phyloP scores from a whole-genome alignment of 2,113 vertebrate species.

The Gymnorhina tibicen region DNA sequence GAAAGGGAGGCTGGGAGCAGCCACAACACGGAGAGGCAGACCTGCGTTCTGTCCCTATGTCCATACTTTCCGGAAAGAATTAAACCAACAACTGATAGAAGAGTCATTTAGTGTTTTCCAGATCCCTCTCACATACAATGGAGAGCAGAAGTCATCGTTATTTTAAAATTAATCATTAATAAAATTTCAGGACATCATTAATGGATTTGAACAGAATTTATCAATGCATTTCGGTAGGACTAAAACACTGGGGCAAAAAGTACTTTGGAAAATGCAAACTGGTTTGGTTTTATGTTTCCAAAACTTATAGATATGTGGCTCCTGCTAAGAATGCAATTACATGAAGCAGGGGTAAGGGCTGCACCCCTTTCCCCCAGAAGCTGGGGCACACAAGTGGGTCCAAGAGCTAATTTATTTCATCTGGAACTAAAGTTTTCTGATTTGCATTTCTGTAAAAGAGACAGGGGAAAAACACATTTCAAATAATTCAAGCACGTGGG shows the following conservation, averaged over 20 bases:
- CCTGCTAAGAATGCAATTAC: not conserved
- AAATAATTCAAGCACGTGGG: not conserved
- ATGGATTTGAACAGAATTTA: not conserved
- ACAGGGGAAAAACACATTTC: rapidly evolving
- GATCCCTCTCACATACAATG: not conserved
- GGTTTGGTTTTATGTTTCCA: not conserved
- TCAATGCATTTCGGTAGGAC: rapidly evolving
- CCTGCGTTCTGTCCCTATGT: rapidly evolving
- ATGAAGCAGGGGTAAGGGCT: not conserved
- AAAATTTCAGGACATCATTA: not conserved
- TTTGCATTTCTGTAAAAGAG: not conserved
- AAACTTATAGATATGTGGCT: not conserved
- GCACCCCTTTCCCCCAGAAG: not conserved
- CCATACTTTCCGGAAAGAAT: not conserved
- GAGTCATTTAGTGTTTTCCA: not conserved
- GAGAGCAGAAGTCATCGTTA: not conserved
- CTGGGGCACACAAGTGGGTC: not conserved
- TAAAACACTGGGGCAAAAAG: not conserved
- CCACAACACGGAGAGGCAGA: not conserved
- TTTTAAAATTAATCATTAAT: not conserved
- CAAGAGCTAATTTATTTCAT: not conserved
- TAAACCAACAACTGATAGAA: not conserved
- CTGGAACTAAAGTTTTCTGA: not conserved
- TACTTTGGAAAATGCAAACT: not conserved
- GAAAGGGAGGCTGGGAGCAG: not conserved